Evolutionary conservation across 2,797 vertebrate genomes (phyloP).

Genomic region (Ambastaia sidthimunki): DNA sequence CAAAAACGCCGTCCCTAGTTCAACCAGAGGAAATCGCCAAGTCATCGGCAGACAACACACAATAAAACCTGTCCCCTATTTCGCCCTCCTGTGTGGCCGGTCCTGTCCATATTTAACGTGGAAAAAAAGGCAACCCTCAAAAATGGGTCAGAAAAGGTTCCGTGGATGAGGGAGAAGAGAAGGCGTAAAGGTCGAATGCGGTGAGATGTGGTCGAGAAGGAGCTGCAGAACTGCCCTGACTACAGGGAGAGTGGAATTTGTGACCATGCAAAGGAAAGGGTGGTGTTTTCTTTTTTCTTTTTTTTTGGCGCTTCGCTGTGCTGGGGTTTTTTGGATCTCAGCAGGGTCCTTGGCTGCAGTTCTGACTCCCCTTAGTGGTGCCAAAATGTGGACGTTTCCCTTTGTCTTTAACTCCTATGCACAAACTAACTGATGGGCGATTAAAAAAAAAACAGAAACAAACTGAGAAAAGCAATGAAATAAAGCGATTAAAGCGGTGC

Average conservation of each 20-base stretch:
- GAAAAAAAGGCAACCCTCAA: slow-evolving; percentile 72
- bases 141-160: slow-evolving; percentile 75
- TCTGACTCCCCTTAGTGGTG: slow-evolving; percentile 83
- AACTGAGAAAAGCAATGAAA: slow-evolving; percentile 58
- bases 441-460: slow-evolving; percentile 59
- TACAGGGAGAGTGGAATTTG: slow-evolving; percentile 85
- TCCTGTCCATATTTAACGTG: slow-evolving; percentile 75
- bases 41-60: slow-evolving; percentile 64
- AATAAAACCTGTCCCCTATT: slow-evolving; percentile 67
- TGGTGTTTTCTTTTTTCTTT: slow-evolving; percentile 73
- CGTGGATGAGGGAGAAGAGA: slow-evolving; percentile 78
- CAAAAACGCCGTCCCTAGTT: slow-evolving; percentile 63
- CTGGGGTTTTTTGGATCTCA: slow-evolving; percentile 85
- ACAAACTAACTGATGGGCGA: slow-evolving; percentile 71
- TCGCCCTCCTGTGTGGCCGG: slow-evolving; percentile 71
- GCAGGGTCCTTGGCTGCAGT: slow-evolving; percentile 89
- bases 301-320: slow-evolving; percentile 81
- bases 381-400: slow-evolving; percentile 84
- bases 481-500: slow-evolving; percentile 58
- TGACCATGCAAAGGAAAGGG: slow-evolving; percentile 85
- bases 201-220: slow-evolving; percentile 82
- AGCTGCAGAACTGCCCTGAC: slow-evolving; percentile 79
- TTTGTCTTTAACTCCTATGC: slow-evolving; percentile 78
- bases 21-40: slow-evolving; percentile 63
- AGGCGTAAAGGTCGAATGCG: slow-evolving; percentile 80